Evolutionary conservation across 30 jellyfish, hydroid and myxozoan species (phyloP).

Genomic region (Chironex yamaguchii): DNA sequence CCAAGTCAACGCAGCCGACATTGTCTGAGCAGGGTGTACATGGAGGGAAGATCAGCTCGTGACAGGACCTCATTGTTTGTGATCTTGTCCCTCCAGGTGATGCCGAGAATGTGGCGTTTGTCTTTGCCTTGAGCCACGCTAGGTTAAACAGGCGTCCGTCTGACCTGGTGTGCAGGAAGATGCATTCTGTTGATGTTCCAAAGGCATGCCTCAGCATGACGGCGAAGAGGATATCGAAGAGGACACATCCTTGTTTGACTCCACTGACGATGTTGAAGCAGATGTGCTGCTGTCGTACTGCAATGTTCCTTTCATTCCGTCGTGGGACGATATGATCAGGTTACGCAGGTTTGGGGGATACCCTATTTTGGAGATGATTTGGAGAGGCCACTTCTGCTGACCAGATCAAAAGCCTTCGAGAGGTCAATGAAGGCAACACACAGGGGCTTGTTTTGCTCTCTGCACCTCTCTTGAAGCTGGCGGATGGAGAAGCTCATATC

Average conservation of each 20-base stretch:
- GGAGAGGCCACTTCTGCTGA: conserved; percentile 8
- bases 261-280: background rate
- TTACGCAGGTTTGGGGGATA: background rate
- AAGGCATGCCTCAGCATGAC: background rate
- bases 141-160: background rate
- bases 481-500: conserved; percentile 31
- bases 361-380: background rate
- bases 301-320: background rate
- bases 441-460: conserved; percentile 13
- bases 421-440: no score
- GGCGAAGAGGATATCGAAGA: background rate
- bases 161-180: background rate
- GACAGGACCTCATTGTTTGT: no score
- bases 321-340: conserved; percentile 1
- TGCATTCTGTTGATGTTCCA: background rate
- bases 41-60: no score
- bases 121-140: no score
- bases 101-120: no score
- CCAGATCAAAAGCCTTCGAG: background rate
- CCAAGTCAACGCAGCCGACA: no score
- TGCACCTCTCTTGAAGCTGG: conserved; percentile 40
- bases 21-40: no score
- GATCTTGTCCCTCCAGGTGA: no score
- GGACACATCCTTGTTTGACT: background rate
- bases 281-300: conserved; percentile 2